Percentiles rank a stretch among this genome's conserved stretches.
Evolutionary conservation across 53 echinoderm and acorn worm genomes (phyloP).

Genomic region (Echinarachnius parma): DNA sequence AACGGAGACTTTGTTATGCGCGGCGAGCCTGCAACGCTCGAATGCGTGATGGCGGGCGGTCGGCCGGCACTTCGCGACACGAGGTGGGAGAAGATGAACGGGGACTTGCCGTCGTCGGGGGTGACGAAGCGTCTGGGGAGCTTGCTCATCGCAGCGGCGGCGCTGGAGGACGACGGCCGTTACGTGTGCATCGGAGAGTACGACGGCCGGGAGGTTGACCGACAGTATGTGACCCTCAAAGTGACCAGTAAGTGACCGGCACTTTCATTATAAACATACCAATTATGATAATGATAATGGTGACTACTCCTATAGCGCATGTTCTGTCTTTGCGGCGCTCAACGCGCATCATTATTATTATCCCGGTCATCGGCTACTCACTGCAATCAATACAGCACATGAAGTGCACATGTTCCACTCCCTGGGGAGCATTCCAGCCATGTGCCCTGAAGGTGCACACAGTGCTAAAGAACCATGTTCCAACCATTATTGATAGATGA

Average conservation of each 20-base stretch:
- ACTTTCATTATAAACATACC: too few species aligned
- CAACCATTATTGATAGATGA: too few species aligned
- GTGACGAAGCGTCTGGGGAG: constrained; percentile 49
- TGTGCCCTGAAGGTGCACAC: too few species aligned
- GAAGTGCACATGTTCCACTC: too few species aligned
- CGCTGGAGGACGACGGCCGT: constrained; percentile 50
- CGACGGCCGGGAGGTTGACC: constrained; percentile 20
- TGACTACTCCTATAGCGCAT: too few species aligned
- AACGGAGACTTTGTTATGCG: constrained; percentile 48
- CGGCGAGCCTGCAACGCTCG: constrained; percentile 62
- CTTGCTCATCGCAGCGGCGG: constrained; percentile 48
- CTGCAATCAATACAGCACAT: too few species aligned
- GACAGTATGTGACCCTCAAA: constrained; percentile 56
- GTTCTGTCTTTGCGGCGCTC: too few species aligned
- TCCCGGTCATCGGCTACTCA: too few species aligned
- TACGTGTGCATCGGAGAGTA: constrained; percentile 70
- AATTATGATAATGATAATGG: too few species aligned
- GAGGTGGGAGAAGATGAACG: constrained; percentile 64
- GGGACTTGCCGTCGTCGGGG: constrained; percentile 36
- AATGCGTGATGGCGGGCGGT: constrained; percentile 66
- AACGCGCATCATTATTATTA: too few species aligned
- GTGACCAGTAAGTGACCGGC: constrained; percentile 87
- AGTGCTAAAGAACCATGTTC: too few species aligned
- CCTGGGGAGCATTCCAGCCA: too few species aligned
- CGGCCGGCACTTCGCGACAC: constrained; percentile 40